phyloP scores from a whole-genome alignment of 2,797 vertebrate species.

The Philypnodon macrostomus region DNA sequence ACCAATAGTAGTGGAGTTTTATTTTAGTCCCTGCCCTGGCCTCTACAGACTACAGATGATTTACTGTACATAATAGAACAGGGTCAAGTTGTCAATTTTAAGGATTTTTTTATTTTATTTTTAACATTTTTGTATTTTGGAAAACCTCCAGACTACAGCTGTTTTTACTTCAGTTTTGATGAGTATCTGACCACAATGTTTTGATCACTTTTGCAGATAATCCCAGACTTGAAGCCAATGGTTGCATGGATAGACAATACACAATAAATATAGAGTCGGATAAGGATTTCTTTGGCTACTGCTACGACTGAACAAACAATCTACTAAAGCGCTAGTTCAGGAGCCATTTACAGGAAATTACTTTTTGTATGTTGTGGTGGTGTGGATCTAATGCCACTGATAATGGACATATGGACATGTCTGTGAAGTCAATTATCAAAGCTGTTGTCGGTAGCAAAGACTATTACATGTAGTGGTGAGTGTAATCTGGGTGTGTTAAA shows the following conservation, averaged over 20 bases:
- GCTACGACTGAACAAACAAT: conserved; percentile 35
- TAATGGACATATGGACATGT: conserved; percentile 38
- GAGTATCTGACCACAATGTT: conserved; percentile 33
- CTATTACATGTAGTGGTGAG: conserved; percentile 2
- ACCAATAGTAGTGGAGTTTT: no score
- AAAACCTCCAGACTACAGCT: no score
- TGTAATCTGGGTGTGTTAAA: conserved; percentile 13
- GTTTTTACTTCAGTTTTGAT: no score
- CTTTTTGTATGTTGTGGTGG: no score
- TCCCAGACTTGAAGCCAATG: conserved; percentile 22
- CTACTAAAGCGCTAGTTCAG: conserved; percentile 21
- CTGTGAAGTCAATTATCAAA: conserved; percentile 22
- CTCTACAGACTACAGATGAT: no score
- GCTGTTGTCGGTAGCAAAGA: conserved; percentile 13
- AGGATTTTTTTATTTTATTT: no score
- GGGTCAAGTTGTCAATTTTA: no score
- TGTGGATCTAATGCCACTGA: no score
- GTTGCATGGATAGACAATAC: conserved; percentile 22
- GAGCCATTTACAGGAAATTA: conserved; percentile 24
- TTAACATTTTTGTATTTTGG: no score
- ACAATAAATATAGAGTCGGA: conserved; percentile 46
- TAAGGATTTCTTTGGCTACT: conserved; percentile 40
- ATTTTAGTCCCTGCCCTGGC: no score
- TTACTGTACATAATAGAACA: no score
- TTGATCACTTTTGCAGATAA: conserved; percentile 29